phyloP scores from a whole-genome alignment of 92 coral and sea anemone species.

The Zoanthus solanderi region DNA sequence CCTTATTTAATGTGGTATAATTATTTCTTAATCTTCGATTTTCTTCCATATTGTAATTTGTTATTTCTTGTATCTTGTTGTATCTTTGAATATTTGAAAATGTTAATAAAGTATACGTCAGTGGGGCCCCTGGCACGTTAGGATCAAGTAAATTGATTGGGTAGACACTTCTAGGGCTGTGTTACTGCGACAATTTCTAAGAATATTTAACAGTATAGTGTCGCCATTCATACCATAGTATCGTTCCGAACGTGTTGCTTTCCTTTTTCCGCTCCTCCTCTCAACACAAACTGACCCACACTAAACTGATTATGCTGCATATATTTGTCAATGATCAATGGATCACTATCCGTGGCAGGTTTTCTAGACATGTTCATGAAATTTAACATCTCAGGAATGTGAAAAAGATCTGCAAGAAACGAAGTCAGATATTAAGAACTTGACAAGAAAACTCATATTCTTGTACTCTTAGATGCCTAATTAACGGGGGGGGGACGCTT shows the following conservation, averaged over 20 bases:
- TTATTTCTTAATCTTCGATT: too few relatives aligned
- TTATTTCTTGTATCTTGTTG: too few relatives aligned
- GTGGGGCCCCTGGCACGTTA: too few relatives aligned
- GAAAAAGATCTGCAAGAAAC: conserved; percentile 61
- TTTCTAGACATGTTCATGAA: conserved; percentile 68
- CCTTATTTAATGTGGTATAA: too few relatives aligned
- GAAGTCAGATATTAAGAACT: too few relatives aligned
- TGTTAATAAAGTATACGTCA: too few relatives aligned
- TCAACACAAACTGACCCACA: conserved; percentile 81
- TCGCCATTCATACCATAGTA: conserved; percentile 77
- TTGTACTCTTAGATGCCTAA: too few relatives aligned
- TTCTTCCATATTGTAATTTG: too few relatives aligned
- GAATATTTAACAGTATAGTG: neutral
- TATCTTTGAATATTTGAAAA: too few relatives aligned
- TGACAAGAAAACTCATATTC: neutral
- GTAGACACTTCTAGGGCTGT: too few relatives aligned
- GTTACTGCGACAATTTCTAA: neutral
- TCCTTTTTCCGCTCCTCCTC: conserved; percentile 93
- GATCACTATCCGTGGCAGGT: conserved; percentile 68
- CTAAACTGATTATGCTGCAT: conserved; percentile 87
- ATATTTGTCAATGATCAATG: conserved; percentile 83
- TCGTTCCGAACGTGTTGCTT: conserved; percentile 86
- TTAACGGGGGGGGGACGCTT: too few relatives aligned
- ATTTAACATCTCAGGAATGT: conserved; percentile 78
- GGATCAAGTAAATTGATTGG: too few relatives aligned